Evolutionary conservation across 2,113 vertebrate genomes (phyloP), one percentile per base, ranked within the genome.

Genomic region (Esox niger): DNA sequence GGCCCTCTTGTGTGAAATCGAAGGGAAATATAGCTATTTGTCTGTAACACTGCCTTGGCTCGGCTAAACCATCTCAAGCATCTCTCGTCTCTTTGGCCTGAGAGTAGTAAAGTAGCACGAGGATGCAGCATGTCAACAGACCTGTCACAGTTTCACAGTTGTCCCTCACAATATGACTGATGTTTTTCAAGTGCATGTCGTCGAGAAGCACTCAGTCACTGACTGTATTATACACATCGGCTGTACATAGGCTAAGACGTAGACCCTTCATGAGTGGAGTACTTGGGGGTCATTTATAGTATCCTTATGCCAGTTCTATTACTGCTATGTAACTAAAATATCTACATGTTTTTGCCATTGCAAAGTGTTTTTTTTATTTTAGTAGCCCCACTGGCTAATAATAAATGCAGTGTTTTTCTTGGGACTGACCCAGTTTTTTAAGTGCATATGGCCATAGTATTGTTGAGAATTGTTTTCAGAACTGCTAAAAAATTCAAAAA

Each of bases 231-330:
- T 71, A 58, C 33, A 68, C 49, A 66, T 29, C 46, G 47, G 81
- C 82, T 85, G 78, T 87, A 88, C 57, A 86, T 84, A 84, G 30
- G 78, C 77, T 58, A 71, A 68, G 78, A 68, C 54, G 49, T 71
- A 65, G 63, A 78, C 73, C 67, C 58, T 66, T 79, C 73, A 64
- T 76, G 55, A 61, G 83, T 80, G 56, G 49, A 61, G 68, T 64
- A n/a, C 30, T 15, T 38, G 20, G 29, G 33, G 49, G 65, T 57
- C 59, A 49, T 72, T 66, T 70, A 58, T 71, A 66, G 21, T 55
- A 65, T 78, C 54, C 66, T 43, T 71, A 25, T 66, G 56, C 61
- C 26, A 69, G 63, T 64, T 79, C 77, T 68, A 77, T 73, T 67
- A 68, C 79, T 80, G 82, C 77, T 71, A 70, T 77, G 73, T 82